These are phyloP conservation scores for Bovichtus diacanthus DNA, from an alignment of 2,797 vertebrate genomes.

Conservation along the genomic window DNA sequence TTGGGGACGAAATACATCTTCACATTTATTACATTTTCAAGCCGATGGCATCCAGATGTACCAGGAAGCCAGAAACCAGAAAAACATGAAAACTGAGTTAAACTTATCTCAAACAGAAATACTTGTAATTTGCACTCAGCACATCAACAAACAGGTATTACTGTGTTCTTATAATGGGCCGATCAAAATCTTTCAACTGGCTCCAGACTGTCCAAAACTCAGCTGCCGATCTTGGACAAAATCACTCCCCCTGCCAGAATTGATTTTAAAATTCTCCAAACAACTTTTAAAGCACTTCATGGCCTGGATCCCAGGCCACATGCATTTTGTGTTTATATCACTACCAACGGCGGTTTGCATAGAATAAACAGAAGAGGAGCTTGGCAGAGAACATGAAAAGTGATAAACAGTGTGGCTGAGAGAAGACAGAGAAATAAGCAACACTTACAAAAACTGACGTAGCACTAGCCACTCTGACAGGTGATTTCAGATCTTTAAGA, in stretches of 20 bases:
- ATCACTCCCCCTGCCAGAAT: constrained; percentile 40
- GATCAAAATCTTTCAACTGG: constrained; percentile 9
- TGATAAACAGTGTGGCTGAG: constrained; percentile 40
- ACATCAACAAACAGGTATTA: neutral
- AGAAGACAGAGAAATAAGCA: constrained; percentile 39
- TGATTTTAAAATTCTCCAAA: constrained; percentile 48
- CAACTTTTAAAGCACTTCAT: constrained; percentile 48
- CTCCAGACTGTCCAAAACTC: constrained; percentile 23
- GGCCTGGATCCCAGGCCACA: constrained; percentile 28
- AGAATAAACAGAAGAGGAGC: constrained; percentile 48
- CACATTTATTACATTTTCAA: neutral
- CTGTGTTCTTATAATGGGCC: neutral
- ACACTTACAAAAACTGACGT: constrained; percentile 12
- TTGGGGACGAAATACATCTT: neutral
- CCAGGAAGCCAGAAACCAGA: neutral
- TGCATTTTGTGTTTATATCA: constrained; percentile 47
- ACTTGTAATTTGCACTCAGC: neutral
- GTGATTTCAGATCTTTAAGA: constrained; percentile 24
- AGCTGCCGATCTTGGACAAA: constrained; percentile 4
- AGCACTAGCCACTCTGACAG: constrained; percentile 14
- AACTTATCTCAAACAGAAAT: neutral
- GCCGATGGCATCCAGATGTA: neutral
- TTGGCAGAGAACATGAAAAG: constrained; percentile 30
- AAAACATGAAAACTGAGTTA: neutral
- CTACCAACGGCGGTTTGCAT: constrained; percentile 12